phyloP scores from a whole-genome alignment of 2,113 vertebrate species.

The Argyrosomus japonicus region DNA sequence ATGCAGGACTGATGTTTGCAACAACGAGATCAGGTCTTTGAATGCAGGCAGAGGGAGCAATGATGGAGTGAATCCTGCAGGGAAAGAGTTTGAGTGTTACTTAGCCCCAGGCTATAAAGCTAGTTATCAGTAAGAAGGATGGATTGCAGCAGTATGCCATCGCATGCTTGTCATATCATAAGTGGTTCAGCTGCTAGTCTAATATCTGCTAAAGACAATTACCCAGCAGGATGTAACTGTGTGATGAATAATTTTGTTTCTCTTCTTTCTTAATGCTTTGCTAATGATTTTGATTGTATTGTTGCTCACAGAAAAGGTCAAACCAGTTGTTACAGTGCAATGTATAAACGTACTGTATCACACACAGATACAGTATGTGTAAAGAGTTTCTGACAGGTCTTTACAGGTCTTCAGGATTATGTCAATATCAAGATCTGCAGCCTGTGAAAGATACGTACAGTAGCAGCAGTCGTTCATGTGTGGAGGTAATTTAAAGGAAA shows the following conservation, averaged over 20 bases:
- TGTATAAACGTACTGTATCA: background rate
- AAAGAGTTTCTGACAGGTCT: slow-evolving; percentile 12
- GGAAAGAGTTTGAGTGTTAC: background rate
- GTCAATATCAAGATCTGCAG: background rate
- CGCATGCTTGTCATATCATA: slow-evolving; percentile 18
- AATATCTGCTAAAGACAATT: slow-evolving; percentile 30
- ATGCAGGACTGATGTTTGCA: background rate
- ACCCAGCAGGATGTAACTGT: slow-evolving; percentile 19
- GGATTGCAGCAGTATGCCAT: slow-evolving; percentile 18
- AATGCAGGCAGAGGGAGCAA: background rate
- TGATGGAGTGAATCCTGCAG: slow-evolving; percentile 26
- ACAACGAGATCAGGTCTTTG: background rate
- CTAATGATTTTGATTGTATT: slow-evolving; percentile 22
- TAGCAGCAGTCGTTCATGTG: background rate
- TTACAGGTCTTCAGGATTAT: background rate
- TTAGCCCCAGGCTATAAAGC: background rate
- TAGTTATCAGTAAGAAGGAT: slow-evolving; percentile 24
- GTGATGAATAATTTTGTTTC: slow-evolving; percentile 25
- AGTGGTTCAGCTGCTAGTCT: background rate
- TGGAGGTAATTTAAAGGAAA: background rate
- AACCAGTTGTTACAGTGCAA: background rate
- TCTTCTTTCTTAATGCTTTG: slow-evolving; percentile 17
- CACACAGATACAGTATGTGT: background rate
- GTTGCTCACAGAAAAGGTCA: slow-evolving; percentile 27
- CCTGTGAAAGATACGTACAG: background rate